Base-by-base conservation (phyloP, 2,113 vertebrate species). In the Callipepla californica region DNA sequence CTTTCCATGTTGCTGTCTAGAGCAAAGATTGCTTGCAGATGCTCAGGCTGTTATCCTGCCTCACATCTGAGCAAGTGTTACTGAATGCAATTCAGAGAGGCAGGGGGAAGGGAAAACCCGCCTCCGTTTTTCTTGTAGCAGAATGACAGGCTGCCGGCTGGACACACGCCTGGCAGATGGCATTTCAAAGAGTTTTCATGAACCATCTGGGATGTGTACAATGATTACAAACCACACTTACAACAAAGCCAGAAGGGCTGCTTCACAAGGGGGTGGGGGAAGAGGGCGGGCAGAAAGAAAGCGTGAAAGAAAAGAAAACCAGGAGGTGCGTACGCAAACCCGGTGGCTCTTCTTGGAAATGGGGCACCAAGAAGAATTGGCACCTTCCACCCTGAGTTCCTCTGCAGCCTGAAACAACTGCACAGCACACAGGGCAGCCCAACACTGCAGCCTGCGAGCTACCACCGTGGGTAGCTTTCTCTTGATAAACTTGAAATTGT, bases 141-240 rank as follows among this genome's bases (percentile, higher is more conserved):
- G 95, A 98, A 97, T 96, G 97, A 98, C 96, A 97, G 96, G 97
- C 97, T 98, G 97, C 96, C 87, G 95, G 98, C 98, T 97, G 97
- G 98, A 98, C 98, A 98, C 98, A 98, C 92, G 98, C 98, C 97
- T 97, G 98, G 97, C 98, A 98, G 98, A 98, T 98, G 98, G 98
- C 97, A 96, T 98, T 97, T 98, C 98, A 98, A 97, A 98, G 95
- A 96, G 97, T 97, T 98, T 97, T 97, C 98, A 95, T 97, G 97
- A 97, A 96, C 98, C 98, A 98, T 98, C 98, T 98, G 98, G 97
- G 97, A 97, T 96, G 97, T 98, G 96, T 96, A 97, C 98, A 98
- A 97, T 97, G 96, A 98, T 98, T 97, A 98, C 96, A 97, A 98
- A 97, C 96, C 96, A 93, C 76, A 89, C 95, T 96, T 97, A 96